Base-by-base conservation (phyloP, 1,140 invertebrate species). In the Zaprionus camerounensis region DNA sequence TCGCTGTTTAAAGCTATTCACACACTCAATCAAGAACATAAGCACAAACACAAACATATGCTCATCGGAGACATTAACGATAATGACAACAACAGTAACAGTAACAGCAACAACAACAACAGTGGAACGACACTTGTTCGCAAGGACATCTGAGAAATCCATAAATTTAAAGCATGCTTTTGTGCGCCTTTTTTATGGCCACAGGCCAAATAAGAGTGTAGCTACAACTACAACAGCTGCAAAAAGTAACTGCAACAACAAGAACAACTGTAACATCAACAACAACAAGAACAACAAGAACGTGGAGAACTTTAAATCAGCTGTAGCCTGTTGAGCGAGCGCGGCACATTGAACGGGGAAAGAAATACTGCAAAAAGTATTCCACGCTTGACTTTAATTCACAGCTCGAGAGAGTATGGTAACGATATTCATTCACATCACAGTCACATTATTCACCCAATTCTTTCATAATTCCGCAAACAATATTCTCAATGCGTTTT, bases 61-160 rank as follows among this genome's bases (percentile, higher is more conserved):
- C 78, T 81, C 78, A 75, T 80, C 79, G 70, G 53, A 81, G 71
- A 71, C 80, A 83, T 75, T 71, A 83, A 82, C 72, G 70, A 71
- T 80, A 83, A 83, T 83, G 78, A 88, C 81, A 79, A 68, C 44
- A 63, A 67, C 71, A 78, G 57, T 65, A 68, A 63, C 44, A 73
- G 46, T 22, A 22, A 22, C 20, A 62, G 56, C 70, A 78, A 63
- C 55, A 34, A 66, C 67, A 72, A 66, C 63, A 78, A 64, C 55
- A 78, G 51, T 36, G 53, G 63, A 69, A 69, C 79, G 77, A 91
- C 73, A 91, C 78, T 83, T 87, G 80, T 81, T 83, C 51, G 72
- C 88, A 91, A 91, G 88, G 88, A 91, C 88, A 91, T 56, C 66
- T 34, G 68, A 88, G 76, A 85, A 91, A 91, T 91, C 87, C 78